phyloP scores from a whole-genome alignment of 2,888 invertebrate genomes.

The Callyntrura guangdongensis region DNA sequence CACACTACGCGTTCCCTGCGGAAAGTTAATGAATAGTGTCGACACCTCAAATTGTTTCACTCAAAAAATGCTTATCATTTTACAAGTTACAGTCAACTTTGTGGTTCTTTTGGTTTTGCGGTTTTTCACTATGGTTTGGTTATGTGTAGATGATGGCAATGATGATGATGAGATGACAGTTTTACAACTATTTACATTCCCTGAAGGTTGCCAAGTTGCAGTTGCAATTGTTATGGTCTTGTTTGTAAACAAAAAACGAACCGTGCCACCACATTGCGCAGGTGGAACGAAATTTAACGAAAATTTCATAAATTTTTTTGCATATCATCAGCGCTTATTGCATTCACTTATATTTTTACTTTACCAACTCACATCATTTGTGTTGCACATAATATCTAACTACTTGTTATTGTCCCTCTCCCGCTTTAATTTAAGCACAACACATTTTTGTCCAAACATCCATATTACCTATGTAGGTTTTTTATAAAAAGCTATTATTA shows the following conservation, averaged over 20 bases:
- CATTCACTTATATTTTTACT: not conserved
- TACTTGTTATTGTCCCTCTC: no score
- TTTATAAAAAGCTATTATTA: no score
- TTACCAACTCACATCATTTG: no score
- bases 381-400: no score
- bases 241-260: not conserved
- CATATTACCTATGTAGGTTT: no score
- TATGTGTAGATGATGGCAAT: not conserved
- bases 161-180: conserved; percentile 18
- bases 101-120: conserved; percentile 48
- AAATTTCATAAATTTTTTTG: not conserved
- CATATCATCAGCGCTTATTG: not conserved
- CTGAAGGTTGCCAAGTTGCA: conserved; percentile 15
- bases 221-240: not conserved
- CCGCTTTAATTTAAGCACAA: no score
- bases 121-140: conserved; percentile 12
- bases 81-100: not conserved
- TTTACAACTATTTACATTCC: not conserved
- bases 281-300: not conserved
- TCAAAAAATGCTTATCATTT: conserved; percentile 44
- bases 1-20: conserved; percentile 1
- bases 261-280: not conserved
- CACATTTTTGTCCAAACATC: no score
- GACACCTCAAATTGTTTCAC: conserved; percentile 55
- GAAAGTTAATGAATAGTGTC: conserved; percentile 68